A percentile compares a stretch with the other conserved stretches of the same genome.
Evolutionary conservation across 2,113 vertebrate genomes (phyloP).

Genomic region (Heptranchias perlo): DNA sequence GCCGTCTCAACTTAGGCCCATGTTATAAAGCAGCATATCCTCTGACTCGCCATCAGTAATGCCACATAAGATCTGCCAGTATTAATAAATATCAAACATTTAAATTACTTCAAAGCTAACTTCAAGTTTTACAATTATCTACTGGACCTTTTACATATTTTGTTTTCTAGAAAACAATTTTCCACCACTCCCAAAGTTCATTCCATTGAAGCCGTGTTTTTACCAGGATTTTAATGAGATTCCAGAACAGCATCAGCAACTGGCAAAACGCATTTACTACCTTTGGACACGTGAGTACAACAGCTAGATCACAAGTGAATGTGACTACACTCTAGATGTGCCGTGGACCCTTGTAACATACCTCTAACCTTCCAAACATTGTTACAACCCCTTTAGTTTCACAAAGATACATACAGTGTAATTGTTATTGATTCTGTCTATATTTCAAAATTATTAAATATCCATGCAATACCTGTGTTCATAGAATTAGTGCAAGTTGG

Average conservation of each 20-base stretch:
- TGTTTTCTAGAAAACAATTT: constrained; percentile 82
- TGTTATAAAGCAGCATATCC: not conserved
- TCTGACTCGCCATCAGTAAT: not conserved
- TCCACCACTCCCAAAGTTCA: constrained; percentile 84
- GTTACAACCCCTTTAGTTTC: constrained; percentile 23
- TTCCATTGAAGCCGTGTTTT: constrained; percentile 94
- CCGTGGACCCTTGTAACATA: not conserved
- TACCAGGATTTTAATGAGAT: constrained; percentile 97
- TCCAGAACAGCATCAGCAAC: constrained; percentile 82
- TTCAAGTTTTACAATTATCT: not conserved
- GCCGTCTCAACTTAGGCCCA: not conserved
- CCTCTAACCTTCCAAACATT: constrained; percentile 25
- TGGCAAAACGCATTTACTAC: constrained; percentile 93
- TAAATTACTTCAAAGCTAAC: not conserved
- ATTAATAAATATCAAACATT: not conserved
- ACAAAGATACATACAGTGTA: not conserved
- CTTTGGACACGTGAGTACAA: constrained; percentile 91
- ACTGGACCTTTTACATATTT: constrained; percentile 3
- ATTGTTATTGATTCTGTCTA: not conserved
- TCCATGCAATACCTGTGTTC: not conserved
- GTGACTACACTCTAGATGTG: constrained; percentile 16
- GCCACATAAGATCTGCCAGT: too few relatives aligned
- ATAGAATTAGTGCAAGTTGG: not conserved
- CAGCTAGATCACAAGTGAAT: not conserved
- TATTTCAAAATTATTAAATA: not conserved